Evolutionary conservation across 2,113 vertebrate genomes (phyloP).

Genomic region (Cyphomyrus discorhynchus): DNA sequence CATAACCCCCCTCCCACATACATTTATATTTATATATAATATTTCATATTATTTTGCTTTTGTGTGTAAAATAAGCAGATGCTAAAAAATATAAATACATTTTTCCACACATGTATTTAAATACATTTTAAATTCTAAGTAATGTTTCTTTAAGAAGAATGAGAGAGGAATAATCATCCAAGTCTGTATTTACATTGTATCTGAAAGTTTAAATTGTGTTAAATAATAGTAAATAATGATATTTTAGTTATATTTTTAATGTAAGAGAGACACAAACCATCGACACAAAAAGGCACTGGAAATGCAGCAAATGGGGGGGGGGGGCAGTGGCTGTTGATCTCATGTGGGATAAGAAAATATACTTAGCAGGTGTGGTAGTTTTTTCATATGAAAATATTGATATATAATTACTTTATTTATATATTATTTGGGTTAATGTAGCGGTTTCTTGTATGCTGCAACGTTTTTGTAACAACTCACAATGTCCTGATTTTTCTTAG

Average conservation of each 20-base stretch:
- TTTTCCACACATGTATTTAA: background rate
- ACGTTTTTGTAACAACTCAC: background rate
- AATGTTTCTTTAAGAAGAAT: background rate
- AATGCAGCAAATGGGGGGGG: background rate
- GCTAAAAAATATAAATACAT: background rate
- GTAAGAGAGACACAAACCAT: background rate
- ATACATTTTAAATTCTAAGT: background rate
- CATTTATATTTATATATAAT: background rate
- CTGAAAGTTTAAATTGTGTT: background rate
- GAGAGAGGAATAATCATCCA: background rate
- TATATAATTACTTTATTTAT: background rate
- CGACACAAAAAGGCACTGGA: background rate
- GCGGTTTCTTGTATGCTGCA: background rate
- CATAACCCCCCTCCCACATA: background rate
- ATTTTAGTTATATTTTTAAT: background rate
- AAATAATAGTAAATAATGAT: background rate
- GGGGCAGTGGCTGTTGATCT: background rate
- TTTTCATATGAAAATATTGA: background rate
- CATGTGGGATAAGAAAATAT: background rate
- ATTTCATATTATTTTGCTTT: background rate
- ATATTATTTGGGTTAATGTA: background rate
- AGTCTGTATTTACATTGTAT: background rate
- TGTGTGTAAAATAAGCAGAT: background rate
- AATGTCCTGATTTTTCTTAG: background rate
- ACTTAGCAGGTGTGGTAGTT: background rate